phyloP scores from a whole-genome alignment of 2,888 invertebrate species.

The Bimastos eiseni region DNA sequence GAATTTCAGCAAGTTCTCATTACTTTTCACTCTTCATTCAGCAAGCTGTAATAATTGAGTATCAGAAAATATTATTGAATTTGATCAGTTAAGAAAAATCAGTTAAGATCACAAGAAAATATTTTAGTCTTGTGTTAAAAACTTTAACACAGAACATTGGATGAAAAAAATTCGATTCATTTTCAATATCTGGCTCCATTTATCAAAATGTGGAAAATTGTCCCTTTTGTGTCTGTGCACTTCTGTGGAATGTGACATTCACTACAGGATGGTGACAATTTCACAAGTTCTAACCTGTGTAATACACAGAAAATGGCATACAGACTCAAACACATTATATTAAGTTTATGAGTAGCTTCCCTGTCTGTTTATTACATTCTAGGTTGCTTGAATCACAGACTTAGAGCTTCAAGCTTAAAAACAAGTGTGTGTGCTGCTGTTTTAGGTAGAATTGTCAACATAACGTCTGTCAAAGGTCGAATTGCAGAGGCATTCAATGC shows the following conservation, averaged over 20 bases:
- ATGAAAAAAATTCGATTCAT: too few relatives aligned
- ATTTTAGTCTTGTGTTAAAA: too few relatives aligned
- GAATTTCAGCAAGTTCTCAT: background rate
- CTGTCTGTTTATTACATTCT: background rate
- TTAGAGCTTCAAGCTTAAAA: background rate
- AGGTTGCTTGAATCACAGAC: background rate
- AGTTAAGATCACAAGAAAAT: too few relatives aligned
- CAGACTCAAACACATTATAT: background rate
- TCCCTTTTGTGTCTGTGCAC: too few relatives aligned
- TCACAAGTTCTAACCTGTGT: too few relatives aligned
- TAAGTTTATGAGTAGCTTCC: background rate
- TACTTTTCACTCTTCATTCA: background rate
- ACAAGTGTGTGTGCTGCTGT: background rate
- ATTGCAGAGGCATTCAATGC: slow-evolving; percentile 50
- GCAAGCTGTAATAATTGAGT: background rate
- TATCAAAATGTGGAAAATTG: too few relatives aligned
- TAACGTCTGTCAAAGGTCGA: slow-evolving; percentile 60
- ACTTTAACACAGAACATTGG: too few relatives aligned
- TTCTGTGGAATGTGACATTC: too few relatives aligned
- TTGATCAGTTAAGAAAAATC: too few relatives aligned
- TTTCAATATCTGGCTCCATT: too few relatives aligned
- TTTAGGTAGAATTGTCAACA: slow-evolving; percentile 61
- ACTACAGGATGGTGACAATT: too few relatives aligned
- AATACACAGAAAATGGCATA: background rate
- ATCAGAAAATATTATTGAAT: too few relatives aligned